Conservation (phyloP, 2,888 invertebrate genomes). For the Papilio elwesi region DNA sequence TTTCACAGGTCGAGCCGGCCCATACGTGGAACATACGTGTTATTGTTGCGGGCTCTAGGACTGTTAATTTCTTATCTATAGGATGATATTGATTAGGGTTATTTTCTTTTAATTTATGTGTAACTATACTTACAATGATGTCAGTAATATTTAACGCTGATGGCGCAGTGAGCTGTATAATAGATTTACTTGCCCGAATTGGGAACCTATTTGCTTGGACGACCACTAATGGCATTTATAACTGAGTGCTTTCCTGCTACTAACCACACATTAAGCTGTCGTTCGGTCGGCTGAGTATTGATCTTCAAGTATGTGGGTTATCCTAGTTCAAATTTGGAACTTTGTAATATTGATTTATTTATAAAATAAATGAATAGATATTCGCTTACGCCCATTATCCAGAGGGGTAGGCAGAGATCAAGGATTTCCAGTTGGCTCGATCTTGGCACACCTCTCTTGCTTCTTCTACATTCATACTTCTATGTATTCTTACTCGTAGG, state of each 20-base stretch:
- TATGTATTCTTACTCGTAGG: too few species aligned
- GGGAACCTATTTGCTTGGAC: constrained; percentile 15
- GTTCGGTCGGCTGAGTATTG: not conserved
- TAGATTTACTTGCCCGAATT: constrained; percentile 5
- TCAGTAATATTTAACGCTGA: not conserved
- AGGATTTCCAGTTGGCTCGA: too few species aligned
- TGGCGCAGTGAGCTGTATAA: not conserved
- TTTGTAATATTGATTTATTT: not conserved
- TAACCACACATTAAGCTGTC: constrained; percentile 19
- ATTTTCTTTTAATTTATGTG: not conserved
- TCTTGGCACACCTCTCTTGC: too few species aligned
- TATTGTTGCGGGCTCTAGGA: too few species aligned
- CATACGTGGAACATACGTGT: too few species aligned
- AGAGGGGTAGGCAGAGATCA: too few species aligned
- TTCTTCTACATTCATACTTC: too few species aligned
- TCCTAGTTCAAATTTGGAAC: not conserved
- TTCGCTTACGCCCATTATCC: too few species aligned
- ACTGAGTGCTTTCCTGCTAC: constrained; percentile 13
- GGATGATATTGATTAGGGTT: not conserved
- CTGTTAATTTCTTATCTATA: too few species aligned
- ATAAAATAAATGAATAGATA: too few species aligned
- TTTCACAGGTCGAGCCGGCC: too few species aligned
- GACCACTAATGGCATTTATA: constrained; percentile 26
- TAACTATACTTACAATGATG: not conserved
- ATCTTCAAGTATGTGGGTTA: constrained; percentile 17